Conservation (phyloP, 2,888 invertebrate species). For the Melikaiella ostensackeni region DNA sequence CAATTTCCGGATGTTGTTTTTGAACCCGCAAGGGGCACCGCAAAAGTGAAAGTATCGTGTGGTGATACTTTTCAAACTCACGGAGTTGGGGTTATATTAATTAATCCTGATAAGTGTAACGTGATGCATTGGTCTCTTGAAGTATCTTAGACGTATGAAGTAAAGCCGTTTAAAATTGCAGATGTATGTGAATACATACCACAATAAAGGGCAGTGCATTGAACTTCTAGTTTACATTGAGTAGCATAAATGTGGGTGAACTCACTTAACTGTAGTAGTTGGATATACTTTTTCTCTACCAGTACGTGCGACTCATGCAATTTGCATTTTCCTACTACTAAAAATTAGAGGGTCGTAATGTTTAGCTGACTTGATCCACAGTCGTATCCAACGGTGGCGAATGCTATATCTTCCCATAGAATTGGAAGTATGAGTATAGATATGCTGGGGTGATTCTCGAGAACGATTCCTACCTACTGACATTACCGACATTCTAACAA, state of each 20-base stretch:
- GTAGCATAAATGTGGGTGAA: neutral
- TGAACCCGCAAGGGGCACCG: conserved; percentile 28
- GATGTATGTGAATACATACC: conserved; percentile 11
- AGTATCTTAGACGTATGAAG: no score
- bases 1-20: no score
- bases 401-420: no score
- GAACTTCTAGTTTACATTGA: conserved; percentile 15
- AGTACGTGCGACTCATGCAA: conserved; percentile 14
- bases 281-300: conserved; percentile 13
- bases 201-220: conserved; percentile 25
- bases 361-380: conserved; percentile 38
- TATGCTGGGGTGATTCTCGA: no score
- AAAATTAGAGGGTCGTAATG: conserved; percentile 43
- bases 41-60: neutral
- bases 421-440: no score
- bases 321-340: conserved; percentile 40
- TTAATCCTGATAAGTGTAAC: no score
- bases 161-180: neutral
- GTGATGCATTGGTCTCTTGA: no score
- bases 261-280: conserved; percentile 16
- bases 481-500: no score
- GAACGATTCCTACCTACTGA: no score
- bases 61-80: no score
- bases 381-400: conserved; percentile 41
- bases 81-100: no score